Conservation (phyloP, 2,113 vertebrate species). For the Pardalotus punctatus region DNA sequence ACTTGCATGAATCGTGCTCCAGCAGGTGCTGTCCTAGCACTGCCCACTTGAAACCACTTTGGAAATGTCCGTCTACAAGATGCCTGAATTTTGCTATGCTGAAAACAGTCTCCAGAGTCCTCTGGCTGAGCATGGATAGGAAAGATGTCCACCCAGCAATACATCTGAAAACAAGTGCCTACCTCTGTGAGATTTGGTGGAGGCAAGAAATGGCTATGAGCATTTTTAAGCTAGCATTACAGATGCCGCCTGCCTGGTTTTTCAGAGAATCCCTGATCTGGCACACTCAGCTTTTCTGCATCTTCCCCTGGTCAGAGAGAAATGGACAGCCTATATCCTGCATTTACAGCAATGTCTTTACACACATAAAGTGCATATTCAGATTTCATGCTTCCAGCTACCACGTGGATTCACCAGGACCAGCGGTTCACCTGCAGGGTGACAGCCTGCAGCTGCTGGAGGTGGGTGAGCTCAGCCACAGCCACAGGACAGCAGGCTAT, state of each 20-base stretch:
- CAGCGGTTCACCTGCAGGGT: neutral
- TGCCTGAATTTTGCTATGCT: neutral
- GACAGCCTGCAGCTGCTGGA: neutral
- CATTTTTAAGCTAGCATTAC: neutral
- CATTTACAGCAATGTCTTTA: neutral
- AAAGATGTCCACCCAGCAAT: neutral
- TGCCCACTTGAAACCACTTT: neutral
- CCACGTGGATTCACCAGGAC: neutral
- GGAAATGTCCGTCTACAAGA: neutral
- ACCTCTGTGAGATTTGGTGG: neutral
- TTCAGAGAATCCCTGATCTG: neutral
- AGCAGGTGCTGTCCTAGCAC: neutral
- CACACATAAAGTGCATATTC: rapidly evolving
- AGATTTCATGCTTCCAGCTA: neutral
- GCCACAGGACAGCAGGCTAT: neutral
- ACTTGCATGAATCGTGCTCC: neutral
- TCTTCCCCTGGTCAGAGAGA: neutral
- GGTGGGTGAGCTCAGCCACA: neutral
- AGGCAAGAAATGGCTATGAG: neutral
- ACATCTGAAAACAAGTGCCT: neutral
- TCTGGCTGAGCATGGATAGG: neutral
- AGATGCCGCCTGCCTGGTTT: neutral
- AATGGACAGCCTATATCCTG: neutral
- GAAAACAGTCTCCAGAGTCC: neutral
- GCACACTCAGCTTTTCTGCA: neutral